Percentiles rank a stretch among this genome's conserved stretches.
Conservation (phyloP, 2,888 invertebrate genomes). For the Apeira syringaria region DNA sequence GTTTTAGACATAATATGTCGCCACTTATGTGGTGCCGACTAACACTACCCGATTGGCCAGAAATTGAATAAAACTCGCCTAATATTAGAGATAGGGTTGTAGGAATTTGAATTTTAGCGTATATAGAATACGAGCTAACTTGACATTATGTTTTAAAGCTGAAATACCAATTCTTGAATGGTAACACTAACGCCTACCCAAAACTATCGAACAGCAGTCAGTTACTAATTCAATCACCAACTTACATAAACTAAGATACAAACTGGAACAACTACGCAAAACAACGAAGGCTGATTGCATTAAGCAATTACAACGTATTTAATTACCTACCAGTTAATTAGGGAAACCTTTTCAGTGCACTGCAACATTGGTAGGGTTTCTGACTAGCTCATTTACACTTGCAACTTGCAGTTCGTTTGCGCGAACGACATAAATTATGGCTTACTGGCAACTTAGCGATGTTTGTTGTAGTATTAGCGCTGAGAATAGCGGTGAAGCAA, state of each 20-base stretch:
- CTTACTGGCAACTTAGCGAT: background rate
- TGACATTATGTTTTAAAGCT: no score
- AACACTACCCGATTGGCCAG: no score
- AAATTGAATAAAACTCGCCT: no score
- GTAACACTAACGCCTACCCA: no score
- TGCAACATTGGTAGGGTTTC: constrained; percentile 69
- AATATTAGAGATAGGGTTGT: no score
- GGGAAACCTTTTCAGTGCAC: constrained; percentile 62
- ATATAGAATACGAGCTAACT: no score
- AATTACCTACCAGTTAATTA: constrained; percentile 79
- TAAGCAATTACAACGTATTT: constrained; percentile 79
- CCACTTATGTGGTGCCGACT: no score
- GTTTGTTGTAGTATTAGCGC: background rate
- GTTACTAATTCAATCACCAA: background rate
- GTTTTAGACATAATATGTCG: no score
- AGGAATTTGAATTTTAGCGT: no score
- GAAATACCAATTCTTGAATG: no score
- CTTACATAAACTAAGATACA: background rate
- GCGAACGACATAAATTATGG: constrained; percentile 8
- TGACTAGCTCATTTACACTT: constrained; percentile 76
- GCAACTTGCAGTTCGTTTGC: constrained; percentile 57
- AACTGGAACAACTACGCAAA: background rate
- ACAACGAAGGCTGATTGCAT: constrained; percentile 64
- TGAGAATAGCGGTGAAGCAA: background rate
- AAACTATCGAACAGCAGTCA: no score